These are phyloP conservation scores for Belgica antarctica DNA, from an alignment of 2,888 invertebrate genomes.

Conservation along the genomic window DNA sequence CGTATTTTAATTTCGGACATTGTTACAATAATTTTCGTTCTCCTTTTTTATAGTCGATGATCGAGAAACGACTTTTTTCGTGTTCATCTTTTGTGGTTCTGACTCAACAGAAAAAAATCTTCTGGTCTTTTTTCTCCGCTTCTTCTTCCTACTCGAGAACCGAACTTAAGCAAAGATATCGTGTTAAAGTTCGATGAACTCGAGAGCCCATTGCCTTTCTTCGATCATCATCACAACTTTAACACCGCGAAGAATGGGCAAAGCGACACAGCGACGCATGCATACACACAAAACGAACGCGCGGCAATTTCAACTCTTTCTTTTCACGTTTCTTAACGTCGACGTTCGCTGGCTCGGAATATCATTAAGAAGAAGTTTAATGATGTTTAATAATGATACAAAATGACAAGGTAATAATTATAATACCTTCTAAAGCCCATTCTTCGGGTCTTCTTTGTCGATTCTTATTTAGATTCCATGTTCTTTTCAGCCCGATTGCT, in stretches of 20 bases:
- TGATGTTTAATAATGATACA: slow-evolving; percentile 43
- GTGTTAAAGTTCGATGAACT: slow-evolving; percentile 28
- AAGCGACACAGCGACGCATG: slow-evolving; percentile 20
- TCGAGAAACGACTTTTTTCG: slow-evolving; percentile 20
- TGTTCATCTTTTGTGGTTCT: not conserved
- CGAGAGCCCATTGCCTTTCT: slow-evolving; percentile 24
- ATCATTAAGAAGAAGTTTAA: slow-evolving; percentile 44
- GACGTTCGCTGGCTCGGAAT: slow-evolving; percentile 29
- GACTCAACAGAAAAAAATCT: not conserved
- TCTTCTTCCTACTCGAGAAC: slow-evolving; percentile 26
- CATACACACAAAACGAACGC: slow-evolving; percentile 8
- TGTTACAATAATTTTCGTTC: slow-evolving; percentile 23
- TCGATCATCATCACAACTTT: slow-evolving; percentile 37
- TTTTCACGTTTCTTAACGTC: not conserved
- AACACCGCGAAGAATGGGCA: slow-evolving; percentile 21
- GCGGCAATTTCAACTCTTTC: not conserved
- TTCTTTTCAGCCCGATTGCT: not conserved
- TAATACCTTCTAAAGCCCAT: slow-evolving; percentile 33
- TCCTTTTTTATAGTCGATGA: not conserved
- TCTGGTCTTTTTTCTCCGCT: slow-evolving; percentile 10
- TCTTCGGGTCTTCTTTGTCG: not conserved
- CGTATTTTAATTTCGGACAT: slow-evolving; percentile 26
- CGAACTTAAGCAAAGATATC: not conserved
- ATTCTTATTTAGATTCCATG: slow-evolving; percentile 28
- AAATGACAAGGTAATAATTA: slow-evolving; percentile 44